Evolutionary conservation across 2,113 vertebrate species (phyloP), one percentile per base, ranked within the genome.

Genomic region (Gymnobelideus leadbeateri): DNA sequence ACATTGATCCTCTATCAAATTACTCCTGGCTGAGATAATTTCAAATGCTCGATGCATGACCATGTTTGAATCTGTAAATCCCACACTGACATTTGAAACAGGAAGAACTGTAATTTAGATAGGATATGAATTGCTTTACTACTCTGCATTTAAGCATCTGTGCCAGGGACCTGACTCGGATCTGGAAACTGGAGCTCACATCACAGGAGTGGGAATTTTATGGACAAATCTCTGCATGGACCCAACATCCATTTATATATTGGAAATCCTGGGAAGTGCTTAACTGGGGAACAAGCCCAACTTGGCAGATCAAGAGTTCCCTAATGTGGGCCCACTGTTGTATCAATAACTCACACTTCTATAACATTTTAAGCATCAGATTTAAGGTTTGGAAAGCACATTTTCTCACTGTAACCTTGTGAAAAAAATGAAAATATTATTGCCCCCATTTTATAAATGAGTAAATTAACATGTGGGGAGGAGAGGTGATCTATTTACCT

Each of bases 171-270:
- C 47, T 19, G 9, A 16, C 28, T 47, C 46, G 92, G 53, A 68
- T 37, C 21, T 92, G 93, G 89, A 96, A 93, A 95, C 49, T 77
- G 3, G 43, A 96, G 26, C 57, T 93, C 37, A 43, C 50, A 91
- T 89, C 89, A 25, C 31, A 77, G 91, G 68, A 43, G 24, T 89
- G 46, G 55, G 61, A 47, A 37, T 93, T 95, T 84, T 84, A 84
- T 43, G 68, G n/a, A 43, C 7, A 84, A 19, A 43, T 84, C 19
- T 84, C n/a, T 43, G n/a, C 1, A 84, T 14, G n/a, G 51, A 91
- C 14, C 12, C 25, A 54, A 23, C 46, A 91, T 21, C 92, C 68
- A 92, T 46, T 90, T 6, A 50, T 89, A 47, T 51, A 54, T 37
- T 90, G 90, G 68, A 89, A 46, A 53, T 49, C 16, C 91, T 93